These are phyloP conservation scores for Caenorhabditis plicata DNA, from an alignment of 2,888 invertebrate species.

Conservation along the genomic window DNA sequence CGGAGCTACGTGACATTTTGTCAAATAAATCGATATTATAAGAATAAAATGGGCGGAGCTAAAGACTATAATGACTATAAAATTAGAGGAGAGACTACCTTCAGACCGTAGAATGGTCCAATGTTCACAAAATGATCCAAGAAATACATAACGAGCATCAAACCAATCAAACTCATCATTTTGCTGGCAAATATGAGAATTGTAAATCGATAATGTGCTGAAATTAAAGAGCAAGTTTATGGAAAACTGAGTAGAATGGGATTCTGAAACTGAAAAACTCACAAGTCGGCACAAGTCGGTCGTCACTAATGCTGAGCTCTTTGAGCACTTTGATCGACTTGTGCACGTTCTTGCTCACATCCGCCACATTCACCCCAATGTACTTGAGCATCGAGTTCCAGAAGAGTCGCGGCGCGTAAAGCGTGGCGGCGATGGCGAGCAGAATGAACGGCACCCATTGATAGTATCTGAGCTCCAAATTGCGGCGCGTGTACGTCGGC, in stretches of 20 bases:
- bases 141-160: slow-evolving; percentile 21
- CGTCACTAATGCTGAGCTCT: too few species aligned
- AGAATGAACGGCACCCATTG: slow-evolving; percentile 66
- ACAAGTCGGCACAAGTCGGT: too few species aligned
- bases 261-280: too few species aligned
- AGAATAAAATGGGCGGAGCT: too few species aligned
- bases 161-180: slow-evolving; percentile 15
- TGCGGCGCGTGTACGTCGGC: slow-evolving; percentile 18
- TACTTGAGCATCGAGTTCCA: slow-evolving; percentile 64
- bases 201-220: slow-evolving; percentile 21
- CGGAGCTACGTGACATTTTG: too few species aligned
- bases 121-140: slow-evolving; percentile 33
- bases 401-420: slow-evolving; percentile 55
- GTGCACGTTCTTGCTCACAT: slow-evolving; percentile 22
- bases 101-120: slow-evolving; percentile 23
- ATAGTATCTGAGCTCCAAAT: slow-evolving; percentile 47
- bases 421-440: slow-evolving; percentile 46
- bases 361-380: slow-evolving; percentile 34
- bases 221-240: too few species aligned
- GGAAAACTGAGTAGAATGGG: too few species aligned
- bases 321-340: slow-evolving; percentile 19
- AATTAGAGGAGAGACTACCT: too few species aligned
- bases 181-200: slow-evolving; percentile 30
- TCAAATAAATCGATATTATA: too few species aligned
- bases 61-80: too few species aligned